Percentiles rank a stretch among this genome's conserved stretches.
These are phyloP conservation scores for Sipha maydis DNA, from an alignment of 2,888 invertebrate genomes.

Conservation along the genomic window DNA sequence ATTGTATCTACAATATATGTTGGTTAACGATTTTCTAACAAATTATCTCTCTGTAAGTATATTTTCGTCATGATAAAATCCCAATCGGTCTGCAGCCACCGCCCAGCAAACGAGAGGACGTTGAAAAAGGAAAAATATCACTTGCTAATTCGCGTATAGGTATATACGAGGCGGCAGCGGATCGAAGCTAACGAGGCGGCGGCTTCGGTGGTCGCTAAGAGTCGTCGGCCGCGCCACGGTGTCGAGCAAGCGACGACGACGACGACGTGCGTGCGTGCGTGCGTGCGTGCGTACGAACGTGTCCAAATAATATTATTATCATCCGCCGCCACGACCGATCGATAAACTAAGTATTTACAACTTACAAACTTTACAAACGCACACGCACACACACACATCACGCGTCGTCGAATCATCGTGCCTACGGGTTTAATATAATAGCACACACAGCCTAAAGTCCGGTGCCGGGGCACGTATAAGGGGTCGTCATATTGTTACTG, in stretches of 20 bases:
- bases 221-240: background rate
- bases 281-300: background rate
- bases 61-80: no score
- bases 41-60: no score
- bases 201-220: background rate
- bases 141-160: no score
- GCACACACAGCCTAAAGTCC: background rate
- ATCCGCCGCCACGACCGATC: constrained; percentile 19
- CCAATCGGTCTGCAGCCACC: no score
- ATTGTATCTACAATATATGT: no score
- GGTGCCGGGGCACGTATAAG: constrained; percentile 24
- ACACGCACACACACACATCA: background rate
- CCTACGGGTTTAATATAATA: background rate
- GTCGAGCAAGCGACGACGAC: background rate
- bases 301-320: constrained; percentile 29
- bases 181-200: background rate
- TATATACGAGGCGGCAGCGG: no score
- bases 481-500: background rate
- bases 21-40: no score
- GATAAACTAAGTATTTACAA: background rate
- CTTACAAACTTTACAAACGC: no score
- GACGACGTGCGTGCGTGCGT: no score
- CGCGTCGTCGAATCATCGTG: background rate
- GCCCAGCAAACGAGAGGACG: no score
- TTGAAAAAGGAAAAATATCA: no score